These are phyloP conservation scores for Eilema caniola DNA, from an alignment of 2,888 invertebrate genomes.

Conservation along the genomic window DNA sequence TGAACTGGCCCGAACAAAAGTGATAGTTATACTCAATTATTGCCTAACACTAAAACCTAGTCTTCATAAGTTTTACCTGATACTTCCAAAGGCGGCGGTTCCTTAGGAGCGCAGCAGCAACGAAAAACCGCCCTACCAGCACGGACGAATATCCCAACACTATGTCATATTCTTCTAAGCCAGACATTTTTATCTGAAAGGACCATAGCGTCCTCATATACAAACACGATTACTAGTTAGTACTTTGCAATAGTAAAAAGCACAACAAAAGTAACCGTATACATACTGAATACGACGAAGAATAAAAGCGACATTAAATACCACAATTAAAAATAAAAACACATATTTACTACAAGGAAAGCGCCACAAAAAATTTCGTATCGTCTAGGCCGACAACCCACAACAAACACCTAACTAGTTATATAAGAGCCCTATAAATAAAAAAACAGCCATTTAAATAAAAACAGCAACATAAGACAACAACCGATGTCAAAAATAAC, in stretches of 20 bases:
- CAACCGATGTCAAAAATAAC: not conserved
- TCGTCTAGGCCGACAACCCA: not conserved
- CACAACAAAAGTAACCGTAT: not conserved
- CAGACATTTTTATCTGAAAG: not conserved
- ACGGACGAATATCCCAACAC: not conserved
- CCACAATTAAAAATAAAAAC: constrained; percentile 1
- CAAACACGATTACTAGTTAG: not conserved
- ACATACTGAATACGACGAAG: not conserved
- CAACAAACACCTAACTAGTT: not conserved
- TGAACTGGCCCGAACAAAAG: not conserved
- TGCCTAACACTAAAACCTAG: not conserved
- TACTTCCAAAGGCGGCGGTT: not conserved
- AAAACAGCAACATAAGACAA: no score
- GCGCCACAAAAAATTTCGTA: not conserved
- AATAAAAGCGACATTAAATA: constrained; percentile 16
- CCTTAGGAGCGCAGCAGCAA: not conserved
- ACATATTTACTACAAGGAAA: constrained; percentile 6
- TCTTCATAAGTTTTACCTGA: not conserved
- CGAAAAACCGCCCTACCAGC: not conserved
- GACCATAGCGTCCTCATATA: not conserved
- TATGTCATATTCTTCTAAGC: not conserved
- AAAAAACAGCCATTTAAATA: not conserved
- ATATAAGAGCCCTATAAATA: not conserved
- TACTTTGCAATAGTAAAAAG: not conserved
- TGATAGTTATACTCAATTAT: not conserved